Conservation (phyloP, 1,140 invertebrate species). For the Sminthurides bifidus region DNA sequence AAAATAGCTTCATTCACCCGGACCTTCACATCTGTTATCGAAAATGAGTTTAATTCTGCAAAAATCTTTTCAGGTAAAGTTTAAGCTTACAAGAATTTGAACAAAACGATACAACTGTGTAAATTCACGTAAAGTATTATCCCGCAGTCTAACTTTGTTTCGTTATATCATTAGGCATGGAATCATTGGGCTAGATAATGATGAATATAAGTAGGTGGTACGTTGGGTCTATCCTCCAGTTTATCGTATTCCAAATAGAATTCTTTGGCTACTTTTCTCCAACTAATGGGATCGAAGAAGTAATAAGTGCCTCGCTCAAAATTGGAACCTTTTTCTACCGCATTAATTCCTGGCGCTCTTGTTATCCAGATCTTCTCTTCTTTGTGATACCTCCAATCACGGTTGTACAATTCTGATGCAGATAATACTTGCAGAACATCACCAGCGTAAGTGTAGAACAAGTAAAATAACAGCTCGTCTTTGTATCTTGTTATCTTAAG, state of each 20-base stretch:
- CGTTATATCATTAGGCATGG: slow-evolving; percentile 10
- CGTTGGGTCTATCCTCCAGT: slow-evolving; percentile 70
- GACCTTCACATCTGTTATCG: no score
- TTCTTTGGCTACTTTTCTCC: slow-evolving; percentile 91
- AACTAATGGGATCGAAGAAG: slow-evolving; percentile 95
- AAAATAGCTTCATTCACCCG: no score
- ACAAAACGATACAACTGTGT: slow-evolving; percentile 12
- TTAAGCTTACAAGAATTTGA: slow-evolving; percentile 14
- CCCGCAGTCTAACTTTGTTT: slow-evolving; percentile 10
- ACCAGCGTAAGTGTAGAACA: slow-evolving; percentile 98
- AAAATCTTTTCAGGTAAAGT: slow-evolving; percentile 15
- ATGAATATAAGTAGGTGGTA: slow-evolving; percentile 33
- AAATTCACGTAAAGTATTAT: slow-evolving; percentile 2
- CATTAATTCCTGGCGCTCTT: slow-evolving; percentile 80
- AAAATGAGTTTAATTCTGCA: slow-evolving; percentile 13
- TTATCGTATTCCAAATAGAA: slow-evolving; percentile 96
- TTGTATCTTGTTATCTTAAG: slow-evolving; percentile 93
- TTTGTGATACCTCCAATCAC: slow-evolving; percentile 98
- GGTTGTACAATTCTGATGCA: slow-evolving; percentile 54
- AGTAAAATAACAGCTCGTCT: slow-evolving; percentile 96
- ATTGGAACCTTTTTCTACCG: slow-evolving; percentile 82
- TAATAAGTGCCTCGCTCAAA: slow-evolving; percentile 98
- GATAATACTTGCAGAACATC: slow-evolving; percentile 80
- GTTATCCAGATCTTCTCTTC: slow-evolving; percentile 99
- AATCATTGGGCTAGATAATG: slow-evolving; percentile 24